These are phyloP conservation scores for Caenorhabditis auriculariae DNA, from an alignment of 2,888 invertebrate genomes.

Conservation along the genomic window DNA sequence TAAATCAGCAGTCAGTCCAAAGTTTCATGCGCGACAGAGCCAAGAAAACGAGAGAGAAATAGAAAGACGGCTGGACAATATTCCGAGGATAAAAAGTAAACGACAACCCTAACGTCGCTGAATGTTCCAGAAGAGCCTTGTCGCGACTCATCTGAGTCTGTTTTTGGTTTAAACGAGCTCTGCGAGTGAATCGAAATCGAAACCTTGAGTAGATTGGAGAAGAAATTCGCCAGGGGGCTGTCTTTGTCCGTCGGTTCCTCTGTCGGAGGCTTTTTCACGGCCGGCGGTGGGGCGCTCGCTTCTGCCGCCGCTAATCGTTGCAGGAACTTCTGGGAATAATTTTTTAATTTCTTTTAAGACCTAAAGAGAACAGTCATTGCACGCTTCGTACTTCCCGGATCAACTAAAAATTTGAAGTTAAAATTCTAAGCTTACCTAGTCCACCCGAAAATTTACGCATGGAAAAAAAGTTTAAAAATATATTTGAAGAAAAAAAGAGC, in stretches of 20 bases:
- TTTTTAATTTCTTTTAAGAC: slow-evolving; percentile 2
- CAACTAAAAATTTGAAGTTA: slow-evolving; percentile 8
- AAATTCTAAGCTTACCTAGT: not conserved
- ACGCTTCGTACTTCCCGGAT: slow-evolving; percentile 1
- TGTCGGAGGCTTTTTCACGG: slow-evolving; percentile 20
- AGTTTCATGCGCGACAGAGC: no score
- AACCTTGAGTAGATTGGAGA: slow-evolving; percentile 56
- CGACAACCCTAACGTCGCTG: no score
- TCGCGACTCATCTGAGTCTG: no score
- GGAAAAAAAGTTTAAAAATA: no score
- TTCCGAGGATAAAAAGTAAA: no score
- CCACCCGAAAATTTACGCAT: not conserved
- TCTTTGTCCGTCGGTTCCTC: slow-evolving; percentile 39
- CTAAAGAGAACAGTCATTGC: not conserved
- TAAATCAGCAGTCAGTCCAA: no score
- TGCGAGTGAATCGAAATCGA: no score
- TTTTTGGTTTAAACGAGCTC: no score
- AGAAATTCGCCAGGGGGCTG: slow-evolving; percentile 59
- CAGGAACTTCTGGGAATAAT: slow-evolving; percentile 33
- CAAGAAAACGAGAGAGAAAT: no score
- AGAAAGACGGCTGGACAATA: no score
- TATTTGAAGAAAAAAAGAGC: no score
- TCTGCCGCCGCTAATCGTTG: slow-evolving; percentile 18
- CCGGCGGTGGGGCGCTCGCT: slow-evolving; percentile 1
- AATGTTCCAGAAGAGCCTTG: no score